phyloP scores from a whole-genome alignment of 2,113 vertebrate species.

The Probosciger aterrimus region DNA sequence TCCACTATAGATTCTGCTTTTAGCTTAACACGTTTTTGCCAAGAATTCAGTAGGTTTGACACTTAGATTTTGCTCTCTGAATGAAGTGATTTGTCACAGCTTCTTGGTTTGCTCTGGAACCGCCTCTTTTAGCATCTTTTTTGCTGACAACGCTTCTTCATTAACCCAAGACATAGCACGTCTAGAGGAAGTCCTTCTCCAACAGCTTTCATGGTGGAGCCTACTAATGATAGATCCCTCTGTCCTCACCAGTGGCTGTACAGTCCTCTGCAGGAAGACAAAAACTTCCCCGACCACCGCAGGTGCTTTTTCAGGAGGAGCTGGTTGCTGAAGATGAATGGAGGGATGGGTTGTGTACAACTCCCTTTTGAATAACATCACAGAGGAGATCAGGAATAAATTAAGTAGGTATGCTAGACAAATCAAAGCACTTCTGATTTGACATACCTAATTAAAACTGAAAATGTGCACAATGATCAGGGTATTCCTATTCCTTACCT shows the following conservation, averaged over 20 bases:
- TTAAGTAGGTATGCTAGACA: neutral
- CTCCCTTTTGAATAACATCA: neutral
- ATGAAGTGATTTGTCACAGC: neutral
- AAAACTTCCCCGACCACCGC: no score
- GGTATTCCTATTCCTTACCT: neutral
- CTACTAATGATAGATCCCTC: neutral
- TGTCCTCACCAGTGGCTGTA: neutral
- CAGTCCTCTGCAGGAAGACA: fast-evolving
- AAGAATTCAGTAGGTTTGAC: neutral
- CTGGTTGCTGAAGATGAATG: neutral
- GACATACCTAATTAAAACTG: neutral
- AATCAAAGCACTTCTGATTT: neutral
- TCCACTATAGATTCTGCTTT: neutral
- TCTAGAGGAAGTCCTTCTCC: neutral
- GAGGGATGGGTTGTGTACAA: neutral
- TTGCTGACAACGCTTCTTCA: neutral
- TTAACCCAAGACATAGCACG: neutral
- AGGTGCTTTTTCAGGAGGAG: neutral
- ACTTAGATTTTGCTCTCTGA: neutral
- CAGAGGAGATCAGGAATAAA: neutral
- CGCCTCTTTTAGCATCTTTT: neutral
- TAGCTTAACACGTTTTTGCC: neutral
- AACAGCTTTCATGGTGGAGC: neutral
- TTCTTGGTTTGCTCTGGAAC: neutral
- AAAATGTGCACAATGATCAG: neutral